Conservation (phyloP, 2,888 invertebrate genomes). For the Agonopterix alstromeriana region DNA sequence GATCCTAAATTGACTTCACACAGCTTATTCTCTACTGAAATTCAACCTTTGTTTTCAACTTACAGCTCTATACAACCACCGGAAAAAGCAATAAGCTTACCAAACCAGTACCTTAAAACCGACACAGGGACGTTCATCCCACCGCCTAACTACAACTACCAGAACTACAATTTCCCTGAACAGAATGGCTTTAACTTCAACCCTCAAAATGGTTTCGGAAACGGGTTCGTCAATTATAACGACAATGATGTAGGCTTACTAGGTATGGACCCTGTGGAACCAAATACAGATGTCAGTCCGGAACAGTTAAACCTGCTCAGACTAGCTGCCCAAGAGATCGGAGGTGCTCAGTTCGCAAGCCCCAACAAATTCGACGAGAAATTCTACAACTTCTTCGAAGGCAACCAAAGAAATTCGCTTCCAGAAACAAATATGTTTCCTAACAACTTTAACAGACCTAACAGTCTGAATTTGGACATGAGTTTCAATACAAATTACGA, state of each 20-base stretch:
- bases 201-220: slow-evolving; percentile 47
- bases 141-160: slow-evolving; percentile 41
- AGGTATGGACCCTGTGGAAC: slow-evolving; percentile 49
- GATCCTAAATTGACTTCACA: no score
- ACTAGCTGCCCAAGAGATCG: slow-evolving; percentile 70
- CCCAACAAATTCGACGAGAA: slow-evolving; percentile 53
- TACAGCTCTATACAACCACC: slow-evolving; percentile 55
- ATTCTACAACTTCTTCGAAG: slow-evolving; percentile 64
- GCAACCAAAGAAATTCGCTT: slow-evolving; percentile 64
- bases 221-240: slow-evolving; percentile 50
- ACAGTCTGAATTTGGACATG: slow-evolving; percentile 59
- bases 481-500: slow-evolving; percentile 50
- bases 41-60: not conserved
- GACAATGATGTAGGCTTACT: slow-evolving; percentile 51
- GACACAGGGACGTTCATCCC: slow-evolving; percentile 36
- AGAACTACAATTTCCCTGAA: slow-evolving; percentile 51
- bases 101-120: slow-evolving; percentile 46
- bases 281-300: slow-evolving; percentile 49
- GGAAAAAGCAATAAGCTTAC: slow-evolving; percentile 51
- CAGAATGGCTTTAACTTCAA: slow-evolving; percentile 52
- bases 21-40: no score
- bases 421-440: slow-evolving; percentile 56
- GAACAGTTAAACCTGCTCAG: slow-evolving; percentile 66
- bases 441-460: slow-evolving; percentile 51
- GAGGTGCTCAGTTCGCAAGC: slow-evolving; percentile 61